phyloP scores from a whole-genome alignment of 2,888 invertebrate genomes.

The Neoascia interrupta region DNA sequence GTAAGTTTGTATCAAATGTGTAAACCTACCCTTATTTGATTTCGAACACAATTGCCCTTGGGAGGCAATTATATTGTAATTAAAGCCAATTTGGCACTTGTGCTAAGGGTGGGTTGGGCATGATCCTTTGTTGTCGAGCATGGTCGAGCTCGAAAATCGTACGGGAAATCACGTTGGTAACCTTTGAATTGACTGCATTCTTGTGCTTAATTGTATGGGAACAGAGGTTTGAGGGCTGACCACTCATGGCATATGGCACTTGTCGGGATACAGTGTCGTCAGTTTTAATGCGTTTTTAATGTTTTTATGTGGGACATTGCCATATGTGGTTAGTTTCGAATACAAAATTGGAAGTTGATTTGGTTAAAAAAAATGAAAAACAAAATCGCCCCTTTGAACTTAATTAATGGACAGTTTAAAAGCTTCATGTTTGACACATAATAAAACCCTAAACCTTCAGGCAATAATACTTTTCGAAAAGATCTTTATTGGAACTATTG shows the following conservation, averaged over 20 bases:
- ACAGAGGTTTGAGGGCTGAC: background rate
- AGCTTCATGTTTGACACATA: too few species aligned
- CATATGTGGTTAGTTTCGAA: too few species aligned
- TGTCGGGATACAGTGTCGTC: constrained; percentile 19
- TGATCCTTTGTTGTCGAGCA: too few species aligned
- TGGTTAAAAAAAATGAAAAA: too few species aligned
- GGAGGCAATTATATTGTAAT: constrained; percentile 52
- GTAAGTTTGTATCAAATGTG: constrained; percentile 81
- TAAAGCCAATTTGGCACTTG: constrained; percentile 38
- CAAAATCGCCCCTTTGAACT: too few species aligned
- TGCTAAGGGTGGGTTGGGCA: background rate
- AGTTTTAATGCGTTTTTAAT: constrained; percentile 54
- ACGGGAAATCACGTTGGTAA: constrained; percentile 3
- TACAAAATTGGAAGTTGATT: too few species aligned
- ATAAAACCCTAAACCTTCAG: too few species aligned
- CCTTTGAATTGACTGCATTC: background rate
- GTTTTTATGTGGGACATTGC: constrained; percentile 33
- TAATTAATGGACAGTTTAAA: too few species aligned
- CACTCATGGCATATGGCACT: constrained; percentile 23
- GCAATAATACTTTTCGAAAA: too few species aligned
- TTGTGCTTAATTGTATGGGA: background rate
- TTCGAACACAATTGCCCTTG: constrained; percentile 27
- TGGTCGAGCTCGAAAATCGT: constrained; percentile 9
- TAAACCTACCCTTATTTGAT: constrained; percentile 8
- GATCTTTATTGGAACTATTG: too few species aligned